Percentiles rank a stretch among this genome's conserved stretches.
These are phyloP conservation scores for Diadegma fenestrale DNA, from an alignment of 2,888 invertebrate genomes.

Conservation along the genomic window DNA sequence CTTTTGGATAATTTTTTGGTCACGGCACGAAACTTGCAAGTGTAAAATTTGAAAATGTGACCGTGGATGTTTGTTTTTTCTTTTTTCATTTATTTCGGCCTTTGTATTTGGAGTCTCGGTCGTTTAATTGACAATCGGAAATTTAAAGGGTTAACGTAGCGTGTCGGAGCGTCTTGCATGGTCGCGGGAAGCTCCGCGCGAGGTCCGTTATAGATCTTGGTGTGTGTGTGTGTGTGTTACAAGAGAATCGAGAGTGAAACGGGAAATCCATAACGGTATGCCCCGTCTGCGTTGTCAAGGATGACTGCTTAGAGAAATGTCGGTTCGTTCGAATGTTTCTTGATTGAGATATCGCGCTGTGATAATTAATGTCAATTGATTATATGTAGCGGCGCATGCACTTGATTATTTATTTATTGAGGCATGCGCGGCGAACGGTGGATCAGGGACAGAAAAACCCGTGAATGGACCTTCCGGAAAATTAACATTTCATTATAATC, in stretches of 20 bases:
- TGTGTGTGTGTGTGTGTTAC: not conserved
- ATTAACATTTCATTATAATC: slow-evolving; percentile 61
- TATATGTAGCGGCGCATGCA: not conserved
- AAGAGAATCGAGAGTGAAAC: slow-evolving; percentile 65
- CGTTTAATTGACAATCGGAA: slow-evolving; percentile 2
- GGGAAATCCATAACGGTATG: slow-evolving; percentile 74
- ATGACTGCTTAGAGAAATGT: slow-evolving; percentile 71
- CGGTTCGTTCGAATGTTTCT: slow-evolving; percentile 38
- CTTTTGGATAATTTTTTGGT: not conserved
- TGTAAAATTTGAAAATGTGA: not conserved
- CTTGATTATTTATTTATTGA: not conserved
- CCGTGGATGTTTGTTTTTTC: not conserved
- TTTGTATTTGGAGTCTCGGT: not conserved
- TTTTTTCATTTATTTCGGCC: not conserved
- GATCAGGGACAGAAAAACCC: slow-evolving; percentile 20
- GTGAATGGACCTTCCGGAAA: slow-evolving; percentile 36
- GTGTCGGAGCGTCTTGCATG: slow-evolving; percentile 20
- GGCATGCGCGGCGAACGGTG: not conserved
- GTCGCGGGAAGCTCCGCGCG: slow-evolving; percentile 6
- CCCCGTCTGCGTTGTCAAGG: slow-evolving; percentile 73
- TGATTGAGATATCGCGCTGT: slow-evolving; percentile 44
- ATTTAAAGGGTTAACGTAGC: slow-evolving; percentile 21
- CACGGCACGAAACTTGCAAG: not conserved
- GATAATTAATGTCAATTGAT: not conserved
- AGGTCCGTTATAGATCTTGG: slow-evolving; percentile 37